Base-by-base conservation (phyloP, 2,113 vertebrate genomes). In the Setophaga coronata region DNA sequence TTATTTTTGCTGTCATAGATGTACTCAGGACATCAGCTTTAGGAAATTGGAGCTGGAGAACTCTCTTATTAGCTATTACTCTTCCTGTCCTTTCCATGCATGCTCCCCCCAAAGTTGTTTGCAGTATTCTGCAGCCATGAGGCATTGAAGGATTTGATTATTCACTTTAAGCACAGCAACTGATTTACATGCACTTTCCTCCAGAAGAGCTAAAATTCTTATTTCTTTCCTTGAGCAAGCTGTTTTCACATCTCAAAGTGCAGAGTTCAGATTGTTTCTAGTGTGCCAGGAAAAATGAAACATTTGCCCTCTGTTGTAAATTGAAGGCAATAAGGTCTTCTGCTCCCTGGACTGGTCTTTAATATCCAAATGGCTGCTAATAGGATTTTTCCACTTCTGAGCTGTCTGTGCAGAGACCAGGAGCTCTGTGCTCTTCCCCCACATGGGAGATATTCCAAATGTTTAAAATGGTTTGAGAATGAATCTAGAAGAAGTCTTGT, bases 1-100 rank as follows among this genome's bases (percentile, higher is more conserved):
- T 88, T 92, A 78, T 92, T 96, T 96, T 83, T 86, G 64, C 88
- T 89, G 90, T 90, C 38, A 15, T 86, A 74, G 93, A 87, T 78
- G 64, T 62, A 43, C 43, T 95, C 34, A 38, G 90, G 69, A 51
- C 88, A 93, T 81, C 67, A 83, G 40, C 51, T 82, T 47, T 62
- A 54, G 74, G 83, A 95, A 83, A 92, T 24, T 48, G 33, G 57
- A 80, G 34, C 50, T 82, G 54, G 47, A 86, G 47, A 66, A 47
- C 14, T 93, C 48, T 84, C 54, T 65, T 64, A 80, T 10, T 87
- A 82, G 57, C 81, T 65, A 1, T 78, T 82, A 36, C 38, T 76
- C 76, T 86, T 73, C 45, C 81, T 72, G 40, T 91, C 45, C 42
- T 89, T 73, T 23, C 47, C 19, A 2, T 57, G 26, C 33, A 2